phyloP scores from a whole-genome alignment of 1,140 invertebrate species.

The Mercenaria mercenaria region DNA sequence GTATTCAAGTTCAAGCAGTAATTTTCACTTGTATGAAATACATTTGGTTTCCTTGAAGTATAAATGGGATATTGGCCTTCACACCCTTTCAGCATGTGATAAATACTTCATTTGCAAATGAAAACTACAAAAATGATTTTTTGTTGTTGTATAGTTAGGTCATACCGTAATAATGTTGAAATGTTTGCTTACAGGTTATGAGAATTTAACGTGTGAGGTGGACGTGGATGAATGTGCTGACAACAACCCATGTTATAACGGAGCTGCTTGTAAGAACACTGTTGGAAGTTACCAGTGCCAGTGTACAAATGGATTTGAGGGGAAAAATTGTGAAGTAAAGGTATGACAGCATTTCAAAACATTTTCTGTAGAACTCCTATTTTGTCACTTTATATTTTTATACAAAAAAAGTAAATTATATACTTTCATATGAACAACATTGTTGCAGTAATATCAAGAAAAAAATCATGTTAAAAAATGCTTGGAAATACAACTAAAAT shows the following conservation, averaged over 20 bases:
- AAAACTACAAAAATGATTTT: no score
- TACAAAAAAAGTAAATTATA: background rate
- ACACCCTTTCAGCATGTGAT: no score
- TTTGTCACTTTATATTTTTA: background rate
- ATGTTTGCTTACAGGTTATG: conserved; percentile 61
- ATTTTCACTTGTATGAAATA: no score
- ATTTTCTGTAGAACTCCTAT: conserved; percentile 88
- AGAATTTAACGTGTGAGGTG: conserved; percentile 76
- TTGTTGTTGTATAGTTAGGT: no score
- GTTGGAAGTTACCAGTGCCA: conserved; percentile 49
- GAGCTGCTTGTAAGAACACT: conserved; percentile 59
- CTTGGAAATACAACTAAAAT: no score
- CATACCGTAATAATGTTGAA: no score
- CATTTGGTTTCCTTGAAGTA: no score
- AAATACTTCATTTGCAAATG: no score
- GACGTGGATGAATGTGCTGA: conserved; percentile 81
- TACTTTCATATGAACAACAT: no score
- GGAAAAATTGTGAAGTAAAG: conserved; percentile 69
- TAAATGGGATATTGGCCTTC: no score
- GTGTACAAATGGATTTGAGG: conserved; percentile 49
- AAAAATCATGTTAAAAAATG: no score
- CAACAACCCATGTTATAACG: conserved; percentile 77
- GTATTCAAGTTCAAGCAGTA: no score
- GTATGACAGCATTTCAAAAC: conserved; percentile 88
- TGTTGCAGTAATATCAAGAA: background rate